Base-by-base conservation (phyloP, 2,888 invertebrate species). In the Hesperia comma region DNA sequence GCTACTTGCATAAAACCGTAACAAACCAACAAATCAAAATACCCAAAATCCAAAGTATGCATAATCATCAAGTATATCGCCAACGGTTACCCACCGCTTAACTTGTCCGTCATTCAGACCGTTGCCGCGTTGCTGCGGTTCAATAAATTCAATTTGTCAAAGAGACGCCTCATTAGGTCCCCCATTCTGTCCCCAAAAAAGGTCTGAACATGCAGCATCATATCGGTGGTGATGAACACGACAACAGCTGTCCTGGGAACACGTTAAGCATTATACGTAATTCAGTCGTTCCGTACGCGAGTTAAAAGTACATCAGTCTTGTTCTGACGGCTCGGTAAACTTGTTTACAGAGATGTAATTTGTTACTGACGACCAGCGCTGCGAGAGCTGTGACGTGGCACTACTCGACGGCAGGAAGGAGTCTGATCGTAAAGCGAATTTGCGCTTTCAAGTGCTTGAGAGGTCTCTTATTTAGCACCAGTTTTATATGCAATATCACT, bases 261-360 rank as follows among this genome's bases (percentile, higher is more conserved):
- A 51, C 63, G 15, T 15, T 46, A 15, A 46, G 55, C 63, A 56
- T 21, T 63, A 60, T 41, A 53, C 53, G 53, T 64, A 64, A 64
- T 64, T 58, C 64, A 64, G 58, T 58, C 64, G 57, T 64, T 58
- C 53, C 60, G 26, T 41, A 15, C 60, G 60, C 43, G 66, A 66
- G 66, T 66, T 66, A 66, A 66, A 66, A 60, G 66, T 66, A 66
- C 66, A 66, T 66, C 66, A 66, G 66, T 66, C 66, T 66, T 66
- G 54, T 66, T 66, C 66, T 66, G 66, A 66, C 66, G 60, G 60
- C 43, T 60, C 60, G 54, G 60, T 54, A 66, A 66, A 66, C 66
- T 66, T 66, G 66, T 66, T 66, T 66, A 66, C 66, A 54, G 60
- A 51, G 64, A 60, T 66, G 66, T 66, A 66, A 66, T 66, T 66